Evolutionary conservation across 1,140 invertebrate genomes (phyloP).

Genomic region (Orius laevigatus): DNA sequence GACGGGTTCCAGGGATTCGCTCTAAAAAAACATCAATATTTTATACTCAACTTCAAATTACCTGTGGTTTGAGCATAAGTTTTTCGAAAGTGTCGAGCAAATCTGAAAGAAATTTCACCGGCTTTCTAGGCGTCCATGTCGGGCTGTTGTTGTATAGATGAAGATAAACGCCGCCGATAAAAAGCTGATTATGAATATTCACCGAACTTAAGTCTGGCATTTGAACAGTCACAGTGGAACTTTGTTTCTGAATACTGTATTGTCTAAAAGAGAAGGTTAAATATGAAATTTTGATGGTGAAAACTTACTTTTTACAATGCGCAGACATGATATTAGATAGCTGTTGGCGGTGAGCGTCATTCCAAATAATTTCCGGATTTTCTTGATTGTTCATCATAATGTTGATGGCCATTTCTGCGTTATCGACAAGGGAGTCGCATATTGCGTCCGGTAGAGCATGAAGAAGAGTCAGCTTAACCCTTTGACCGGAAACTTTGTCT

Average conservation of each 20-base stretch:
- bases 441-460: constrained; percentile 69
- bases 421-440: constrained; percentile 69
- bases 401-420: constrained; percentile 64
- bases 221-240: constrained; percentile 37
- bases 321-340: constrained; percentile 43
- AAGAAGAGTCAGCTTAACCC: constrained; percentile 50
- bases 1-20: constrained; percentile 63
- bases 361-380: constrained; percentile 99
- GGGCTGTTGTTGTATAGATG: constrained; percentile 90
- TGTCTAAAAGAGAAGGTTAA: constrained; percentile 29
- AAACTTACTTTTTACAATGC: constrained; percentile 52
- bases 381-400: constrained; percentile 90
- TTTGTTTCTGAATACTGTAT: constrained; percentile 40
- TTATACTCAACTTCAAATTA: constrained; percentile 24
- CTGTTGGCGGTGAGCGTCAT: constrained; percentile 55
- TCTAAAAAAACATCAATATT: constrained; percentile 33
- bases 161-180: constrained; percentile 91
- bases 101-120: constrained; percentile 76
- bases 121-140: constrained; percentile 83
- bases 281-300: neutral
- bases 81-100: constrained; percentile 69
- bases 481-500: constrained; percentile 91
- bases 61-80: constrained; percentile 48
- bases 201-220: constrained; percentile 35
- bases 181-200: constrained; percentile 51